A percentile compares a stretch with the other conserved stretches of the same genome.
phyloP scores from a whole-genome alignment of 1,140 invertebrate species.

The Drosophila cardini region DNA sequence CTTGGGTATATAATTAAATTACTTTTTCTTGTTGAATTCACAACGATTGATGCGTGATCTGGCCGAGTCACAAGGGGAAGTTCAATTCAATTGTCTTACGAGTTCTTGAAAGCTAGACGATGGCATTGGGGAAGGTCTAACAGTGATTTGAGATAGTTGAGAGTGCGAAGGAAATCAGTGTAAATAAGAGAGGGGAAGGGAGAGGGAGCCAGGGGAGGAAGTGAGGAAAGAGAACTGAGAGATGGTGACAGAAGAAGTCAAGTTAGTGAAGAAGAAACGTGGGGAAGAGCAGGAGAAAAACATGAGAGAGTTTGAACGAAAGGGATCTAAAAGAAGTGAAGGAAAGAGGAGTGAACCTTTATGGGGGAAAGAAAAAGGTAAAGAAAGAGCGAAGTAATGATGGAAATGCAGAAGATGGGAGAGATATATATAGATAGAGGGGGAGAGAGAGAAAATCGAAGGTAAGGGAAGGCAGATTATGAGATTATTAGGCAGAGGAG shows the following conservation, averaged over 20 bases:
- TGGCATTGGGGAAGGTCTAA: constrained; percentile 10
- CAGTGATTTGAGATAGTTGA: constrained; percentile 4
- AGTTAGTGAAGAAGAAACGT: too few species aligned
- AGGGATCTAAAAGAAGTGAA: too few species aligned
- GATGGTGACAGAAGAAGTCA: too few species aligned
- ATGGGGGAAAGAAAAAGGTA: neutral
- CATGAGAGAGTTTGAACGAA: neutral
- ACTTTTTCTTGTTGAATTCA: constrained; percentile 23
- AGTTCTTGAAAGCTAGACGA: constrained; percentile 1
- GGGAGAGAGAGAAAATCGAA: too few species aligned
- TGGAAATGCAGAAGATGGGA: too few species aligned
- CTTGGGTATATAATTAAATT: constrained; percentile 41
- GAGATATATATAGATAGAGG: too few species aligned
- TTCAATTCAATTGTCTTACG: constrained; percentile 51
- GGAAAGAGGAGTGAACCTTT: too few species aligned
- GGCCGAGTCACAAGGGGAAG: constrained; percentile 13
- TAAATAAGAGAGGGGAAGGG: neutral
- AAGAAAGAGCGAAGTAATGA: neutral
- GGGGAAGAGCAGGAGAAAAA: neutral
- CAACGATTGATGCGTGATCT: constrained; percentile 49
- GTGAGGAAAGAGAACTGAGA: too few species aligned
- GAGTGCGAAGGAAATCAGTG: too few species aligned
- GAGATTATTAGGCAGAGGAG: too few species aligned
- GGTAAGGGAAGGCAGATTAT: too few species aligned
- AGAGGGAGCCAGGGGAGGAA: neutral